Percentiles rank a stretch among this genome's conserved stretches.
Evolutionary conservation across 2,113 vertebrate genomes (phyloP).

Genomic region (Ascaphus truei): DNA sequence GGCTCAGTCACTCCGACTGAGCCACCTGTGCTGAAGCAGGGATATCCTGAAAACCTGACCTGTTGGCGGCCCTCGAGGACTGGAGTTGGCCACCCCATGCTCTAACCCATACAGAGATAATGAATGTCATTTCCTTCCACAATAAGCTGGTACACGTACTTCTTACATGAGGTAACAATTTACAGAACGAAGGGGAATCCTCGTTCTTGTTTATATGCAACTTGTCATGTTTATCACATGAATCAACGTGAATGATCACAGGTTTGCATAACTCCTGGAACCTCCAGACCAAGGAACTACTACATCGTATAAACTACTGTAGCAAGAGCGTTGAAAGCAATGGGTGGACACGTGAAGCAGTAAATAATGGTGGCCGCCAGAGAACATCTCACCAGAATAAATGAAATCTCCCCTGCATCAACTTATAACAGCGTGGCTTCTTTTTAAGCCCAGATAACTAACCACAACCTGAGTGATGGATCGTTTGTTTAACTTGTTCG

Average conservation of each 20-base stretch:
- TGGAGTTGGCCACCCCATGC: too few species aligned
- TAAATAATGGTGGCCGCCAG: not conserved
- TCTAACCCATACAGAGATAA: too few species aligned
- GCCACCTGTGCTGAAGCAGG: too few species aligned
- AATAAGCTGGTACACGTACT: too few species aligned
- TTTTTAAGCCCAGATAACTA: not conserved
- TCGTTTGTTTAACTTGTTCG: not conserved
- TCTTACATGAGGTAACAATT: not conserved
- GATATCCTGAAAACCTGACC: too few species aligned
- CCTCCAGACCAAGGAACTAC: not conserved
- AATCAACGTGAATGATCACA: not conserved
- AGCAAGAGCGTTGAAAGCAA: not conserved
- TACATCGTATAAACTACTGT: not conserved
- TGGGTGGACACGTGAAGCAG: not conserved
- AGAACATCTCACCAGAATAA: too few species aligned
- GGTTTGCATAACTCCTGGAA: constrained; percentile 12
- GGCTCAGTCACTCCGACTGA: too few species aligned
- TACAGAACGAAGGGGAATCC: not conserved
- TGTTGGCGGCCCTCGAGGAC: too few species aligned
- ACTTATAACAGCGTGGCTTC: not conserved
- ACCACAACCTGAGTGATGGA: not conserved
- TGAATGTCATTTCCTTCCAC: too few species aligned
- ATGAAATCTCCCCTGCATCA: not conserved
- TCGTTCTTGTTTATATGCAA: not conserved
- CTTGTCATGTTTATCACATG: constrained; percentile 4